Base-by-base conservation (phyloP, 2,797 vertebrate species). In the Buceros bicornis region DNA sequence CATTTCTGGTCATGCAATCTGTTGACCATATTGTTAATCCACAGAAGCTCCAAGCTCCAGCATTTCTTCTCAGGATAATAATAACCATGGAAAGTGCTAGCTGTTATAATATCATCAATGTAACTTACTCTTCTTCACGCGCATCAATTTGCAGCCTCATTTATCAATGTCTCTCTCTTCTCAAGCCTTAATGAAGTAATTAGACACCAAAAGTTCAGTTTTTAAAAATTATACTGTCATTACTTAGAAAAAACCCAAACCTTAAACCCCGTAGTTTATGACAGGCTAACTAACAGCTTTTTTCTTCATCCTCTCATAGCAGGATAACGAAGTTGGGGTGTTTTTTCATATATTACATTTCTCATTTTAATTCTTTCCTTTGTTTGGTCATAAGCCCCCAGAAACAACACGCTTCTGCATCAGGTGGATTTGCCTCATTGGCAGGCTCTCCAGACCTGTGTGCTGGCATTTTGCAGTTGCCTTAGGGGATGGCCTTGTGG, bases 141-240 rank as follows among this genome's bases (percentile, higher is more conserved):
- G 71, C 33, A 56, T 92, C 82, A 94, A 60, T 79, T 87, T 78
- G 82, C 56, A 69, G 80, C 42, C 85, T 93, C 87, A 51, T 97
- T 94, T 95, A 90, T 97, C 76, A 95, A 17, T 90, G 89, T 94
- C 79, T 96, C 48, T 89, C 58, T 92, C 86, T 91, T 67, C 72
- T 78, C 57, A 72, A 90, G 78, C 74, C n/a, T 79, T 79, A 79
- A 56, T 47, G 47, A 70, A 83, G 42, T 61, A 79, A 74, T 87
- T 26, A 48, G n/a, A 61, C 35, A 76, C 77, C 53, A 80, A 61
- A 88, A 91, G 51, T 95, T 96, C 91, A 51, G 65, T 25, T 81
- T 74, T 80, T 80, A 42, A 79, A 78, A 58, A 92, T 92, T 79
- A 87, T 70, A 65, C 88, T 85, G 62, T 87, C 48, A 82, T 84